Percentiles rank a stretch among this genome's conserved stretches.
phyloP scores from a whole-genome alignment of 2,113 vertebrate genomes.

The Actenoides lindsayi region DNA sequence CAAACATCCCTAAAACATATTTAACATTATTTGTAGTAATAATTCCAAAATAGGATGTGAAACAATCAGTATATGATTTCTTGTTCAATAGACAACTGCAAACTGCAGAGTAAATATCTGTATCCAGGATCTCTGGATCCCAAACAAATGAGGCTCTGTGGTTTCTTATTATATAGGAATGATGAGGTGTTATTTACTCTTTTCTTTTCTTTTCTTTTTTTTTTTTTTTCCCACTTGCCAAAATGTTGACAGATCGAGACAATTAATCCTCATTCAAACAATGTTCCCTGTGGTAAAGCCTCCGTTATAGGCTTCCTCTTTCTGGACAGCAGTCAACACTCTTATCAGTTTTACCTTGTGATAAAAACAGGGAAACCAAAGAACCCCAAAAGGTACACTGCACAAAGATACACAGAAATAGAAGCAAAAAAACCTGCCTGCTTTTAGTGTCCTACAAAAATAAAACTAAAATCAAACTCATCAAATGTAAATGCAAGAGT shows the following conservation, averaged over 20 bases:
- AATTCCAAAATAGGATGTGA: background rate
- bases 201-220: background rate
- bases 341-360: background rate
- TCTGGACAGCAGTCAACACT: background rate
- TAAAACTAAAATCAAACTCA: background rate
- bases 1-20: background rate
- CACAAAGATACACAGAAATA: background rate
- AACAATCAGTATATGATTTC: background rate
- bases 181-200: background rate
- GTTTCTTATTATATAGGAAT: background rate
- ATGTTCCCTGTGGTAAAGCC: background rate
- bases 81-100: background rate
- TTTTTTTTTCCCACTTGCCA: background rate
- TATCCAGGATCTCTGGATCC: conserved; percentile 5
- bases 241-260: background rate
- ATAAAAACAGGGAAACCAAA: background rate
- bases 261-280: conserved; percentile 45
- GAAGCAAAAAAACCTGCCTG: background rate
- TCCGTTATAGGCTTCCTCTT: background rate
- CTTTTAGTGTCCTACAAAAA: background rate
- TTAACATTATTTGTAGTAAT: background rate
- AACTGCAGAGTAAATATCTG: background rate
- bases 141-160: background rate
- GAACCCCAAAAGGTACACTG: background rate
- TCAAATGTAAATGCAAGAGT: background rate